These are phyloP conservation scores for Metaphire vulgaris DNA, from an alignment of 1,140 invertebrate genomes.

Conservation along the genomic window DNA sequence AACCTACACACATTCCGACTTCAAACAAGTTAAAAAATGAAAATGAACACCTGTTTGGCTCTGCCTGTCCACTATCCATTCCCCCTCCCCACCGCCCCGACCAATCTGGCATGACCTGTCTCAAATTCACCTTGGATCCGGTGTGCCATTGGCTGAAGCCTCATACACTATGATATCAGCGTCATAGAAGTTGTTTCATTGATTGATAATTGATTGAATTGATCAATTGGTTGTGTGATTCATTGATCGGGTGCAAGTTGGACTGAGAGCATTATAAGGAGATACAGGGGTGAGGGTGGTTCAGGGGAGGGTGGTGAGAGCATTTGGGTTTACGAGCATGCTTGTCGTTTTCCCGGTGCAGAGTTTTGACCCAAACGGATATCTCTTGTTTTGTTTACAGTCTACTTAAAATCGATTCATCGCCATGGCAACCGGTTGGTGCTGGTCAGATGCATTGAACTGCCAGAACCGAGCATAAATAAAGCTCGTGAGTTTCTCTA, in stretches of 20 bases:
- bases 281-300: background rate
- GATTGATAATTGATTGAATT: background rate
- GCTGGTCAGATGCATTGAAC: conserved; percentile 30
- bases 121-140: too few relatives aligned
- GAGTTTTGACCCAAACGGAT: background rate
- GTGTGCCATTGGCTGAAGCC: too few relatives aligned
- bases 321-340: background rate
- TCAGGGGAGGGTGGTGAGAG: background rate
- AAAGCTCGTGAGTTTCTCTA: conserved; percentile 25
- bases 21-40: too few relatives aligned
- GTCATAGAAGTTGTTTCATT: too few relatives aligned
- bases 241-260: background rate
- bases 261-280: background rate
- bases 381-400: conserved; percentile 18
- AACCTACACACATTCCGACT: too few relatives aligned
- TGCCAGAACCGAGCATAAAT: conserved; percentile 25
- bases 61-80: too few relatives aligned
- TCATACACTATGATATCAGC: too few relatives aligned
- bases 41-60: too few relatives aligned
- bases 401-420: conserved; percentile 25
- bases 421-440: conserved; percentile 27
- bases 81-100: too few relatives aligned
- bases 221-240: background rate
- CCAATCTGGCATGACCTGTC: too few relatives aligned
- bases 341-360: background rate